These are phyloP conservation scores for Drosophila incognita DNA, from an alignment of 2,888 invertebrate genomes.

Conservation along the genomic window DNA sequence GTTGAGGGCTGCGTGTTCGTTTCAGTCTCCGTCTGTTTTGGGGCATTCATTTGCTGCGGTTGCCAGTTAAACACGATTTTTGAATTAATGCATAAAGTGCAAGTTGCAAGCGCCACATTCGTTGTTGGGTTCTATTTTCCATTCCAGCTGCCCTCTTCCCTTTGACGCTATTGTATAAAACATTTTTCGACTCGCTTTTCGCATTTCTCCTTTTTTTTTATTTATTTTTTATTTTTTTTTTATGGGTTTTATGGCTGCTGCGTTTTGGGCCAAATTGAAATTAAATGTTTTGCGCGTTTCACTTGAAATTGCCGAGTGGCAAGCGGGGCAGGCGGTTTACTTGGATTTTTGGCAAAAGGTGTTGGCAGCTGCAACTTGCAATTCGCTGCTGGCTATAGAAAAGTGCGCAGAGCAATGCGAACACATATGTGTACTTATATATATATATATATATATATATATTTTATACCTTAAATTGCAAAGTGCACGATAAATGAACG, in stretches of 20 bases:
- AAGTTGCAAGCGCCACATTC: conserved; percentile 34
- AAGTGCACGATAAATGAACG: background rate
- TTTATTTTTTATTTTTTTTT: background rate
- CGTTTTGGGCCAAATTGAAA: conserved; percentile 63
- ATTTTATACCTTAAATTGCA: too few species aligned
- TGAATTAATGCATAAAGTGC: conserved; percentile 73
- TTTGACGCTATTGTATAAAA: background rate
- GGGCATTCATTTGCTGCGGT: conserved; percentile 42
- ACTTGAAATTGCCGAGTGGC: background rate
- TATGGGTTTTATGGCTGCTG: conserved; percentile 42
- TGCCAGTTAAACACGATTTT: conserved; percentile 64
- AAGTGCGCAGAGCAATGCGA: background rate
- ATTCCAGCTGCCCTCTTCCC: conserved; percentile 5
- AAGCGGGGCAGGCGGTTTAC: background rate
- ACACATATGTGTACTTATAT: background rate
- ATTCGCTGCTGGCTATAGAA: background rate
- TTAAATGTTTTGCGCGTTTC: conserved; percentile 54
- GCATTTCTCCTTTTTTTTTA: background rate
- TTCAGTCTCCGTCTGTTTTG: background rate
- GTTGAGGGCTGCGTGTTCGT: background rate
- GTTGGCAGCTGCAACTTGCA: conserved; percentile 28
- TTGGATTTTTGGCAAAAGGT: conserved; percentile 32
- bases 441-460: background rate
- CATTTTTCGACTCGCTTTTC: conserved; percentile 13
- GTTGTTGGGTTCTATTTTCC: conserved; percentile 16